Conservation (phyloP, 2,113 vertebrate genomes). For the Myxocyprinus asiaticus region DNA sequence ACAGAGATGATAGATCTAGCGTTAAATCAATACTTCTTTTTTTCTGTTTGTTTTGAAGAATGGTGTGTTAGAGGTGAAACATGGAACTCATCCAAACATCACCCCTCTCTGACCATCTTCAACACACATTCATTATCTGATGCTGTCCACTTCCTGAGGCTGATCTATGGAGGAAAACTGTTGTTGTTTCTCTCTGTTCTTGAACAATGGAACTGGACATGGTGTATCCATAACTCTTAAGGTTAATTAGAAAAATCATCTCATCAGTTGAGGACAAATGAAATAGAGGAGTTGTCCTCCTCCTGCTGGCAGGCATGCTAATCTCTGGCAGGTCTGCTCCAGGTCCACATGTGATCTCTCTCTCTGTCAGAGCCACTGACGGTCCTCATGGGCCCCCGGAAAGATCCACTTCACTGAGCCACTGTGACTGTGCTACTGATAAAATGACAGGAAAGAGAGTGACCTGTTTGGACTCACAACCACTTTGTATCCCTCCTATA, state of each 20-base stretch:
- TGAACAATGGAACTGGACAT: slow-evolving; percentile 57
- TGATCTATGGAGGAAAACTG: slow-evolving; percentile 20
- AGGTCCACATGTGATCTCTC: slow-evolving; percentile 84
- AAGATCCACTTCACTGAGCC: slow-evolving; percentile 71
- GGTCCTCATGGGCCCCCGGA: slow-evolving; percentile 69
- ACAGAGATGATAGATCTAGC: too few relatives aligned
- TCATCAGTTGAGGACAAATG: slow-evolving; percentile 79
- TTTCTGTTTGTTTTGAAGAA: too few relatives aligned
- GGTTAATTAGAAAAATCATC: slow-evolving; percentile 98
- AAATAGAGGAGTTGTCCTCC: slow-evolving; percentile 56
- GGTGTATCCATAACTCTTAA: slow-evolving; percentile 72
- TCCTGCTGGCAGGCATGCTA: slow-evolving; percentile 76
- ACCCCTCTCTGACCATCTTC: background rate
- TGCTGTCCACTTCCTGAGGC: background rate
- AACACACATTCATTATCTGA: slow-evolving; percentile 21
- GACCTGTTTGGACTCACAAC: slow-evolving; percentile 47
- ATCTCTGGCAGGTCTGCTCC: slow-evolving; percentile 78
- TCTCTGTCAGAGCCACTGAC: slow-evolving; percentile 78
- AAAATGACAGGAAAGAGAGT: slow-evolving; percentile 64
- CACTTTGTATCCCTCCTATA: slow-evolving; percentile 1
- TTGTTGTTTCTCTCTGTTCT: slow-evolving; percentile 39
- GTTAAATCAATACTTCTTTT: too few relatives aligned
- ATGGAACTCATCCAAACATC: too few relatives aligned
- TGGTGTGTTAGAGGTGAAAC: too few relatives aligned
- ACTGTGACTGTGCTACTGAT: slow-evolving; percentile 69